Evolutionary conservation across 2,797 vertebrate species (phyloP).

Genomic region (Ciconia nigra): DNA sequence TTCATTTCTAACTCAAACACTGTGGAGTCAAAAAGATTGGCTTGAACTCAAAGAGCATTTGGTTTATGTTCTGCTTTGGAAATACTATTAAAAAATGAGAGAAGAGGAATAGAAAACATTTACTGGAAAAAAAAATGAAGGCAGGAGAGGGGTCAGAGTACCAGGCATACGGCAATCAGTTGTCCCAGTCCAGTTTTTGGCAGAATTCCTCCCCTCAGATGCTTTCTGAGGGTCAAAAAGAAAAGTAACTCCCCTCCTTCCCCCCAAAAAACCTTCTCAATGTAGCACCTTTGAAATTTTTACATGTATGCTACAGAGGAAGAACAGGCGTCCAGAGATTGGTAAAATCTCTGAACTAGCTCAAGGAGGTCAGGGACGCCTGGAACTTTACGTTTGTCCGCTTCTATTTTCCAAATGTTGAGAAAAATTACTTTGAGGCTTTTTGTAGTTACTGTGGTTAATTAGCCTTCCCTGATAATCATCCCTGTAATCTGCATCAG

Average conservation of each 20-base stretch:
- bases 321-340: not conserved
- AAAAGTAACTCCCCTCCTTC: not conserved
- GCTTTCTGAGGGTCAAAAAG: not conserved
- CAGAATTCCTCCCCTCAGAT: not conserved
- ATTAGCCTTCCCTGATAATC: conserved; percentile 31
- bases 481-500: not conserved
- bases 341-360: not conserved
- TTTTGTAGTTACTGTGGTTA: not conserved
- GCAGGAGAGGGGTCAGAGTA: not conserved
- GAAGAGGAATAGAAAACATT: conserved; percentile 26
- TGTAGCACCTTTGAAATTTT: not conserved
- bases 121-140: not conserved
- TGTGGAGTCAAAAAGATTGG: conserved; percentile 36
- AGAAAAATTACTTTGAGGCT: not conserved
- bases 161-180: not conserved
- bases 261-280: rapidly evolving
- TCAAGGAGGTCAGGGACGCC: not conserved
- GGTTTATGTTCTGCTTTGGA: conserved; percentile 49
- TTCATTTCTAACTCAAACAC: conserved; percentile 26
- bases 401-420: not conserved
- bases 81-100: conserved; percentile 38
- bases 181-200: not conserved
- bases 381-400: not conserved
- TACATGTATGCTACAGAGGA: not conserved
- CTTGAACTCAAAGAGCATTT: conserved; percentile 43